Evolutionary conservation across 2,113 vertebrate species (phyloP).

Genomic region (Cercopithecus mona): DNA sequence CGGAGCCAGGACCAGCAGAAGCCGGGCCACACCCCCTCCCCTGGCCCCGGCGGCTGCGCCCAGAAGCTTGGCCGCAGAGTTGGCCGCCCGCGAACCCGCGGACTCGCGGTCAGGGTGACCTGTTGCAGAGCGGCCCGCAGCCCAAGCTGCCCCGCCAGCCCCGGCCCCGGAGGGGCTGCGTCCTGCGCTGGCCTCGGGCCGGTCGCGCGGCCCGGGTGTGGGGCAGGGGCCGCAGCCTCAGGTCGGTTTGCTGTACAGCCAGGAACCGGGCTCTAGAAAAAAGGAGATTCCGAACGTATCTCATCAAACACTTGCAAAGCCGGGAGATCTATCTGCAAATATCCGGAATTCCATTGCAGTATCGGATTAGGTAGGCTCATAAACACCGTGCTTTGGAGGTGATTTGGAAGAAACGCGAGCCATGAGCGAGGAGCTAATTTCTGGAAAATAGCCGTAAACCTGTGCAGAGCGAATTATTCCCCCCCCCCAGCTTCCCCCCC

Average conservation of each 20-base stretch:
- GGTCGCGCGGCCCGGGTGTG: background rate
- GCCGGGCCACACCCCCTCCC: constrained; percentile 75
- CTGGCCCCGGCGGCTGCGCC: background rate
- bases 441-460: background rate
- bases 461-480: background rate
- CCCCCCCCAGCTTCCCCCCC: background rate
- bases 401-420: background rate
- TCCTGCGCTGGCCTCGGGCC: background rate
- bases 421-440: background rate
- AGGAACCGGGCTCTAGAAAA: background rate
- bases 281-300: background rate
- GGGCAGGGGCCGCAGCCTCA: background rate
- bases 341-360: constrained; percentile 47
- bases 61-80: background rate
- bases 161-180: background rate
- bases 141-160: background rate
- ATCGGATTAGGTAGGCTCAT: constrained; percentile 41
- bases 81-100: background rate
- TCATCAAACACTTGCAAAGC: constrained; percentile 46
- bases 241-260: background rate
- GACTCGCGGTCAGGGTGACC: constrained; percentile 58
- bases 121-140: constrained; percentile 65
- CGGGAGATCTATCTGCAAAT: background rate
- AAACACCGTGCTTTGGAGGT: constrained; percentile 43
- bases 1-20: background rate